These are phyloP conservation scores for Dendropsophus ebraccatus DNA, from an alignment of 2,113 vertebrate genomes.

Conservation along the genomic window DNA sequence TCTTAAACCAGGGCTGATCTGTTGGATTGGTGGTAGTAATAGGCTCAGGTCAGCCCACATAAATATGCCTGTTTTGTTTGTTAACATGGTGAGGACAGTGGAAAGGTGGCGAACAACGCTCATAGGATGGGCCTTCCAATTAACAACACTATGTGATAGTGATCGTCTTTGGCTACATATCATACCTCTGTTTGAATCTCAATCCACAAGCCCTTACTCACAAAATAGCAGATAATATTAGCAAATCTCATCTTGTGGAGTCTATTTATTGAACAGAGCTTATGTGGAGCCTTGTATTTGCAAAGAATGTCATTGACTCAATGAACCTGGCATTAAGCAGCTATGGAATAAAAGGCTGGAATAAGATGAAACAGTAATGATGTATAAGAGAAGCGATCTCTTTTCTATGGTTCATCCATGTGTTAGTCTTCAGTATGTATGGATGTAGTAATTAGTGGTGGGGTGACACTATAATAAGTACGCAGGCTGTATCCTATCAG, in stretches of 20 bases:
- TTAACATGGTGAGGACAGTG: too few relatives aligned
- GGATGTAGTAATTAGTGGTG: conserved; percentile 23
- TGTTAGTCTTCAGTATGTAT: neutral
- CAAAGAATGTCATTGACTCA: neutral
- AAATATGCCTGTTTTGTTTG: too few relatives aligned
- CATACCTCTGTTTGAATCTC: neutral
- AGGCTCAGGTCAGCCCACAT: too few relatives aligned
- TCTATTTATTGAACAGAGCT: neutral
- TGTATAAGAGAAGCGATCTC: neutral
- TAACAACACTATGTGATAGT: too few relatives aligned
- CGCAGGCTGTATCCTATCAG: neutral
- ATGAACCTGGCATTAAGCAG: neutral
- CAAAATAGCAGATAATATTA: neutral
- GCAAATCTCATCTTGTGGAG: neutral
- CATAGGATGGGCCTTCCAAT: too few relatives aligned
- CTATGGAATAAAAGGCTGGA: neutral
- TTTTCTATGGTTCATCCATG: neutral
- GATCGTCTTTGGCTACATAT: too few relatives aligned
- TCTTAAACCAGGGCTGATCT: too few relatives aligned
- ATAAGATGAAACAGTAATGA: neutral
- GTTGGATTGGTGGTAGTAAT: too few relatives aligned
- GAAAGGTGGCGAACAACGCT: too few relatives aligned
- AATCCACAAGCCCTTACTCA: neutral
- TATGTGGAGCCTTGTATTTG: too few relatives aligned
- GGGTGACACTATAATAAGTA: conserved; percentile 36